Percentiles rank a stretch among this genome's conserved stretches.
Evolutionary conservation across 2,797 vertebrate species (phyloP).

Genomic region (Thaleichthys pacificus): DNA sequence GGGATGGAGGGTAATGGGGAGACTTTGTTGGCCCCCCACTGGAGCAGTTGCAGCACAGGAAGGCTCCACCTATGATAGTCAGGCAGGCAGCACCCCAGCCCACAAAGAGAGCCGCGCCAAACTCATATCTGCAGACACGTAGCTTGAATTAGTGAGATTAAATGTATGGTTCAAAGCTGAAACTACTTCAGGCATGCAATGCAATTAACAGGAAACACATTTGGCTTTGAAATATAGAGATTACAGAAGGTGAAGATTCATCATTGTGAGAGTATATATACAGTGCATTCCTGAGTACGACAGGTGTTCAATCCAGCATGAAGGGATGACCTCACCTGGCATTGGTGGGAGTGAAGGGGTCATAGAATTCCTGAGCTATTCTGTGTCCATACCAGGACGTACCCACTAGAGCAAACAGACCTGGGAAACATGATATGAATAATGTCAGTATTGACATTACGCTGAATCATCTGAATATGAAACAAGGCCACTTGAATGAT

Average conservation of each 20-base stretch:
- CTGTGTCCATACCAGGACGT: conserved; percentile 75
- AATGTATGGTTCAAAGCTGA: not conserved
- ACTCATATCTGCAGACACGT: conserved; percentile 82
- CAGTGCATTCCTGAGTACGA: not conserved
- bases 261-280: not conserved
- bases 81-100: conserved; percentile 89
- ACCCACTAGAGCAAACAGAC: conserved; percentile 66
- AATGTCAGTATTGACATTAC: not conserved
- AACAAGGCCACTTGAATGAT: not conserved
- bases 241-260: not conserved
- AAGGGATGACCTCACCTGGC: conserved; percentile 54
- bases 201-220: not conserved
- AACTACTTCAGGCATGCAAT: not conserved
- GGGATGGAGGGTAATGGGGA: conserved; percentile 53
- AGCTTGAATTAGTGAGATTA: not conserved
- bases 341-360: conserved; percentile 78
- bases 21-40: conserved; percentile 27
- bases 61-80: conserved; percentile 82
- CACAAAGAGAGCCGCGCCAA: conserved; percentile 89
- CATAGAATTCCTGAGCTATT: conserved; percentile 71
- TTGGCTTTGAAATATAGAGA: not conserved
- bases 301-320: not conserved
- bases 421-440: conserved; percentile 38
- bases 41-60: conserved; percentile 86
- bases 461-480: not conserved